Evolutionary conservation across 1,140 invertebrate species (phyloP).

Genomic region (Latrodectus geometricus): DNA sequence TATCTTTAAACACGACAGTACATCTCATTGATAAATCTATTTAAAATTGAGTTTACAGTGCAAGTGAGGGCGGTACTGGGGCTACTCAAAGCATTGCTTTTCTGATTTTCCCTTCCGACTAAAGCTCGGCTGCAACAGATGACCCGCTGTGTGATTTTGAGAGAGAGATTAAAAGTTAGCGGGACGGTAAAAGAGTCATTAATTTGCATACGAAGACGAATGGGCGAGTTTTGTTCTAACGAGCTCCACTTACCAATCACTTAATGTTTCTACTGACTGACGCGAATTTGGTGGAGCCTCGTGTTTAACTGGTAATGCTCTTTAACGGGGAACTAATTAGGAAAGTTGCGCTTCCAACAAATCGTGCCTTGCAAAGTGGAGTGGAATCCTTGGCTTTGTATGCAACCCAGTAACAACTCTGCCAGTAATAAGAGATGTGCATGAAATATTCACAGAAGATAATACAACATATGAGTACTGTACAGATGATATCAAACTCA

Average conservation of each 20-base stretch:
- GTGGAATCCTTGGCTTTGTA: too few relatives aligned
- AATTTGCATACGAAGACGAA: constrained; percentile 17
- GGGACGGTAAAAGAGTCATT: constrained; percentile 23
- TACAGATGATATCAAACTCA: too few relatives aligned
- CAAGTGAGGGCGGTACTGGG: neutral
- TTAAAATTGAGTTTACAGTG: neutral
- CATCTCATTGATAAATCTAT: neutral
- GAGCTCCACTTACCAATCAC: constrained; percentile 39
- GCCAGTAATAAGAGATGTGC: too few relatives aligned
- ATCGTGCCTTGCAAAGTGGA: constrained; percentile 5
- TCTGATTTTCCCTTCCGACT: neutral
- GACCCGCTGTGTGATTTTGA: neutral
- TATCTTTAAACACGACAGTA: neutral
- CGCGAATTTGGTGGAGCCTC: constrained; percentile 34
- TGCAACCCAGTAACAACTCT: too few relatives aligned
- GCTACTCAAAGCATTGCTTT: neutral
- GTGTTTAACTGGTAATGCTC: constrained; percentile 28
- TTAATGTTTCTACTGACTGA: constrained; percentile 37
- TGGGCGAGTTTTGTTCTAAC: constrained; percentile 37
- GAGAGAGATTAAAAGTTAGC: constrained; percentile 15
- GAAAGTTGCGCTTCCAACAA: constrained; percentile 17
- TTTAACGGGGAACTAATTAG: constrained; percentile 46
- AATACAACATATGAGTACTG: too few relatives aligned
- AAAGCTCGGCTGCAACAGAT: neutral
- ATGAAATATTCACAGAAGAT: too few relatives aligned